Base-by-base conservation (phyloP, 2,797 vertebrate genomes). In the Ptychadena robeensis region DNA sequence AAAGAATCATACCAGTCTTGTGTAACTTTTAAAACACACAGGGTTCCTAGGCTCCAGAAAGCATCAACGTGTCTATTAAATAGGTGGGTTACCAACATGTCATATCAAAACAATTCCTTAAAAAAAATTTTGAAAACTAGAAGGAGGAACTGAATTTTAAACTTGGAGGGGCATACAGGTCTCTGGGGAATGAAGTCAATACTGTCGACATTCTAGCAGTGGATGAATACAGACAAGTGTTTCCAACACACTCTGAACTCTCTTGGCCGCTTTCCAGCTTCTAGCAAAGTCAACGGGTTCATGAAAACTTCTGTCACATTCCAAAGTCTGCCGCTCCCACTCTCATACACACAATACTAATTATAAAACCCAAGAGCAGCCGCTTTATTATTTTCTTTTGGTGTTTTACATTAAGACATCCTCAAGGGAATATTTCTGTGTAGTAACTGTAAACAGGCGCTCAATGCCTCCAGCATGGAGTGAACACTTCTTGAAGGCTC, bases 201-300 rank as follows among this genome's bases (percentile, higher is more conserved):
- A 30, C 53, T 9, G 34, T 3, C 6, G 34, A 76, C 15, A 48
- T 66, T 77, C 35, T 37, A 48, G 61, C 9, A 6, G 25, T 44
- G 9, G 63, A 61, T 64, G 34, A 37, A 64, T 18, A 64, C 61
- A 40, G 8, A 6, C 27, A 8, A 65, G 37, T 35, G 28, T 32
- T 48, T 48, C 63, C 40, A 75, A 37, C 25, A 44, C 27, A 77
- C 7, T 27, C 7, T 57, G 31, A n/a, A 18, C 4, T 57, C 31
- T 68, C 10, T 7, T 80, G 78, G 68, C 48, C 2, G 14, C 4
- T 35, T n/a, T 34, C 77, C 77, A 70, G 27, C 38, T 18, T 72
- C 14, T 2, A 71, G 68, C n/a, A 27, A 40, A 69, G 80, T 75
- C 80, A 82, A 8, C 57, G 25, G 65, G 80, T 82, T 82, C 73